Evolutionary conservation across 2,113 vertebrate species (phyloP), one percentile per base, ranked within the genome.

Genomic region (Sinocyclocheilus anophthalmus): DNA sequence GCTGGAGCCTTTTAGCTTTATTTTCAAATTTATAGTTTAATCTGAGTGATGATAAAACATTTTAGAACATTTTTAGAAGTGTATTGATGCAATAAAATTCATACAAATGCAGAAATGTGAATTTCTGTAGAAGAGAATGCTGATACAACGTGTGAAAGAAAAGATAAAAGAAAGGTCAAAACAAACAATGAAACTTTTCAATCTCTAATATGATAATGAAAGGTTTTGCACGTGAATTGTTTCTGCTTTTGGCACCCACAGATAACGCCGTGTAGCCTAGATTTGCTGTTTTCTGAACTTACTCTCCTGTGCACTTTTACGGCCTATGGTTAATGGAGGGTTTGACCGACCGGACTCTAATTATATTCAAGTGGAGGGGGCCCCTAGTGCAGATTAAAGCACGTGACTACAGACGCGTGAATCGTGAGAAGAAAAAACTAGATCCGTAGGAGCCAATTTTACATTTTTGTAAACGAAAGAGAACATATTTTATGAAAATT

Each of bases 291-390:
- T 42, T 69, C 55, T 70, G 55, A 69, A 80, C 26, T 79, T 59
- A 78, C 26, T 67, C 57, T 83, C 61, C 22, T 20, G 11, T 81
- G 67, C 55, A 57, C 53, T 61, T 84, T 39, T 26, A 73, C 1
- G 61, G 24, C 26, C n/a, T 77, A 30, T 90, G 81, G 45, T 85
- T 89, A 88, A 88, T 88, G 91, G 86, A 85, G 61, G 91, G 88
- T 87, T 91, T 70, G 85, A 39, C 81, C 85, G 42, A 88, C 84
- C 87, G 26, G 42, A 26, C 82, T 78, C 55, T 83, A 70, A 83
- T 85, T 87, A 26, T 39, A 76, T 80, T 83, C 30, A 80, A 59
- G 42, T 83, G 70, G 83, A 73, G n/a, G 37, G 55, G 59, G 55
- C 72, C 78, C 16, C 67, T 33, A 7, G 45, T 83, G 63, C 48